Conservation (phyloP, 2,797 vertebrate genomes). For the Pseudopleuronectes americanus region DNA sequence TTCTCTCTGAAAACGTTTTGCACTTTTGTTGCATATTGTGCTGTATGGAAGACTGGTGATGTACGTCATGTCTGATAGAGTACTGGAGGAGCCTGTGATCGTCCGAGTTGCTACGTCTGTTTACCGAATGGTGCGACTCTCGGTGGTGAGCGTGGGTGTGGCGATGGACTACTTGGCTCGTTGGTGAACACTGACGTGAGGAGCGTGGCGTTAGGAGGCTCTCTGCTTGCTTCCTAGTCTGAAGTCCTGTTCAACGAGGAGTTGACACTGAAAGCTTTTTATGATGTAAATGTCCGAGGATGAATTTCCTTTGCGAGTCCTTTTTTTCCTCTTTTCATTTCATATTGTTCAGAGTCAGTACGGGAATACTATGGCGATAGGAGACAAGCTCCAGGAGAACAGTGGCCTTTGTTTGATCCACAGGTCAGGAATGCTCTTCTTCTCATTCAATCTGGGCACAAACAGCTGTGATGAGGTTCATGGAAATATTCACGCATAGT, state of each 20-base stretch:
- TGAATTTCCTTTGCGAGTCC: conserved; percentile 47
- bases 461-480: conserved; percentile 72
- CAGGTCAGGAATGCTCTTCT: conserved; percentile 64
- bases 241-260: conserved; percentile 64
- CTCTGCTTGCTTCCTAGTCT: conserved; percentile 59
- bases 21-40: conserved; percentile 80
- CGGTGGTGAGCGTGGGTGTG: conserved; percentile 54
- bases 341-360: conserved; percentile 61
- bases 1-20: conserved; percentile 73
- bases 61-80: conserved; percentile 66
- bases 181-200: conserved; percentile 70
- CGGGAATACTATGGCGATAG: conserved; percentile 73
- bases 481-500: conserved; percentile 73
- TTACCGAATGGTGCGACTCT: conserved; percentile 63
- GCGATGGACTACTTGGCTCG: conserved; percentile 77
- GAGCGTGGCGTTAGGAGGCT: conserved; percentile 41
- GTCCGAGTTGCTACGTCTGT: conserved; percentile 71
- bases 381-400: conserved; percentile 71
- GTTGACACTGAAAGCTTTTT: conserved; percentile 62
- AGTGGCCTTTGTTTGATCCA: conserved; percentile 66
- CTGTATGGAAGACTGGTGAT: conserved; percentile 83
- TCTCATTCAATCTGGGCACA: conserved; percentile 68
- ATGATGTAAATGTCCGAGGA: conserved; percentile 65
- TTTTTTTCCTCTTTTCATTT: conserved; percentile 25
- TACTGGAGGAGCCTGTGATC: conserved; percentile 68